Base-by-base conservation (phyloP, 2,888 invertebrate species). In the Chloroclystis v-ata region DNA sequence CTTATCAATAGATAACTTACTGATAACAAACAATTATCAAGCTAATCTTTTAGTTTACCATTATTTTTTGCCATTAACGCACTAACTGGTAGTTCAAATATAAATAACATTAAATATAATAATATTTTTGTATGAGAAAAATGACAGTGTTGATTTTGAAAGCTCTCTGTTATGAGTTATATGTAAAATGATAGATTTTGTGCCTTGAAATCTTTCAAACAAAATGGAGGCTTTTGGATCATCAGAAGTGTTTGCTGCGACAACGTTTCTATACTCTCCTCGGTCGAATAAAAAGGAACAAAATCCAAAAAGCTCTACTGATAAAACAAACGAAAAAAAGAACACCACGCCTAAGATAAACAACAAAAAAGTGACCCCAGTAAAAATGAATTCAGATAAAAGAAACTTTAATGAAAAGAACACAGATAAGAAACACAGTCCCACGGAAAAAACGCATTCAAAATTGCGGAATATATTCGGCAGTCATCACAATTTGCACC, bases 391-490 rank as follows among this genome's bases (percentile, higher is more conserved):
- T 10, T n/a, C 39, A 7, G 32, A 30, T 7, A 49, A 32, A 32
- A 3, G 5, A n/a, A 4, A 14, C 5, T 0, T n/a, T 14, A 16
- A 5, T 12, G n/a, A 33, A 33, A 14, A 16, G n/a, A 16, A n/a
- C 6, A 12, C 37, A 8, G 32, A 35, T 7, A 49, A 43, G 13
- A 54, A 49, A 16, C 75, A 71, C 49, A 79, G 72, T 51, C 75
- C 79, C 0, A 69, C 72, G 1, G 75, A 77, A 37, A 82, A 80
- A 49, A 61, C 58, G 1, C 61, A 73, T 41, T 68, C 66, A 1
- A 82, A 70, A 47, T 46, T 79, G 0, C 70, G 69, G 32, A 71
- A 69, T 16, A 57, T 76, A 11, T 79, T 82, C 43, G 79, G 80
- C 52, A 79, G 78, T 0, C 72, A 69, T 25, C 65, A 73, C 13